Evolutionary conservation across 2,113 vertebrate species (phyloP).

Genomic region (Bufo gargarizans): DNA sequence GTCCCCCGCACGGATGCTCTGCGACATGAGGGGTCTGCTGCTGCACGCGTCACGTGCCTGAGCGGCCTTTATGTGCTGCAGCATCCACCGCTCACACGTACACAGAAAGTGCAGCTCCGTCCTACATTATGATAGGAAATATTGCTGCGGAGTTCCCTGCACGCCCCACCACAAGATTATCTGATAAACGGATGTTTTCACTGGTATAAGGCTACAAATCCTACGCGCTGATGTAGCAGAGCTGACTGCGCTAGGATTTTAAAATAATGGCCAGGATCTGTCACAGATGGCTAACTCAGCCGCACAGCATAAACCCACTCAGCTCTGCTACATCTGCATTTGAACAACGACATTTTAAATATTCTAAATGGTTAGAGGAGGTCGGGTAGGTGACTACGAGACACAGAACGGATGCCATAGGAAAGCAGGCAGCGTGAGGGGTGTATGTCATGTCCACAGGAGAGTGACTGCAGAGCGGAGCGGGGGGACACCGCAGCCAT

Average conservation of each 20-base stretch:
- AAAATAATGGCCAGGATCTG: background rate
- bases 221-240: background rate
- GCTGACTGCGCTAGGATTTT: background rate
- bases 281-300: background rate
- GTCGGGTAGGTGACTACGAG: background rate
- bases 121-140: background rate
- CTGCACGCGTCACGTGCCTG: background rate
- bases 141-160: background rate
- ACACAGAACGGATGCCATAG: background rate
- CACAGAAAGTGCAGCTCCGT: background rate
- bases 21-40: background rate
- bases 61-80: constrained; percentile 26
- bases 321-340: background rate
- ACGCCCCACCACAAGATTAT: background rate
- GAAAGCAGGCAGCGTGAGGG: background rate
- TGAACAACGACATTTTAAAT: background rate
- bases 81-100: background rate
- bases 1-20: background rate
- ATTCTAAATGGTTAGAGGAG: too few relatives aligned
- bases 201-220: background rate
- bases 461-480: constrained; percentile 27
- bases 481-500: constrained; percentile 28
- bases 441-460: background rate
- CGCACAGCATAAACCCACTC: background rate
- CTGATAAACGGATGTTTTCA: background rate